A percentile compares a stretch with the other conserved stretches of the same genome.
phyloP scores from a whole-genome alignment of 2,888 invertebrate genomes.

The Parochlus steinenii region DNA sequence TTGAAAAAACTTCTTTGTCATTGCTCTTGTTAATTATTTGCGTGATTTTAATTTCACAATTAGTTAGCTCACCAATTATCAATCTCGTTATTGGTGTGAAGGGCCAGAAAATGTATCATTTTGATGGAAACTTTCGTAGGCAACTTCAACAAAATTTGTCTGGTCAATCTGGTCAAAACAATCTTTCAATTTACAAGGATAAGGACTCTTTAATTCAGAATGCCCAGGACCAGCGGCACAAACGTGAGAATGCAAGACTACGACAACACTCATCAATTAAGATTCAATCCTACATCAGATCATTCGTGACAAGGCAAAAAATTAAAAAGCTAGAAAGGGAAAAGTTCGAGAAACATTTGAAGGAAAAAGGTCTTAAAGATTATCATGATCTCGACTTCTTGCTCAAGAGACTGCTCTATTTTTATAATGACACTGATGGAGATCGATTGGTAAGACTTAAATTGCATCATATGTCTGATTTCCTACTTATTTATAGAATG shows the following conservation, averaged over 20 bases:
- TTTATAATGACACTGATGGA: constrained; percentile 49
- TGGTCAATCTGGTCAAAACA: constrained; percentile 61
- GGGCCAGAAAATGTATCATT: constrained; percentile 57
- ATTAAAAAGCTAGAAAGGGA: constrained; percentile 47
- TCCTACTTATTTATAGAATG: not conserved
- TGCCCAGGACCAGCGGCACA: constrained; percentile 70
- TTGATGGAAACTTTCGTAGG: constrained; percentile 79
- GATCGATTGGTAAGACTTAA: constrained; percentile 38
- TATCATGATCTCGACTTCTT: constrained; percentile 36
- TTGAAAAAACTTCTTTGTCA: no score
- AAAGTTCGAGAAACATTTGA: constrained; percentile 48
- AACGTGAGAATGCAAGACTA: constrained; percentile 67
- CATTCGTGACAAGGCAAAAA: constrained; percentile 47
- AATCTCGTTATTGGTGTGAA: no score
- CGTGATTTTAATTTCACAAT: no score
- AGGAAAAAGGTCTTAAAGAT: constrained; percentile 29
- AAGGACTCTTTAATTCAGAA: constrained; percentile 53
- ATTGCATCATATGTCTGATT: not conserved
- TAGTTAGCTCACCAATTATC: no score
- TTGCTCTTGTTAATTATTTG: no score
- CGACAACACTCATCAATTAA: constrained; percentile 59
- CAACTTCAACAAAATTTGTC: constrained; percentile 80
- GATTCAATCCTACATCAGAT: constrained; percentile 49
- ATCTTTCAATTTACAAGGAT: constrained; percentile 31
- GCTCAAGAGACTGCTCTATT: constrained; percentile 55